A percentile compares a stretch with the other conserved stretches of the same genome.
Conservation (phyloP, 1,140 invertebrate species). For the Brachionus manjavacas region DNA sequence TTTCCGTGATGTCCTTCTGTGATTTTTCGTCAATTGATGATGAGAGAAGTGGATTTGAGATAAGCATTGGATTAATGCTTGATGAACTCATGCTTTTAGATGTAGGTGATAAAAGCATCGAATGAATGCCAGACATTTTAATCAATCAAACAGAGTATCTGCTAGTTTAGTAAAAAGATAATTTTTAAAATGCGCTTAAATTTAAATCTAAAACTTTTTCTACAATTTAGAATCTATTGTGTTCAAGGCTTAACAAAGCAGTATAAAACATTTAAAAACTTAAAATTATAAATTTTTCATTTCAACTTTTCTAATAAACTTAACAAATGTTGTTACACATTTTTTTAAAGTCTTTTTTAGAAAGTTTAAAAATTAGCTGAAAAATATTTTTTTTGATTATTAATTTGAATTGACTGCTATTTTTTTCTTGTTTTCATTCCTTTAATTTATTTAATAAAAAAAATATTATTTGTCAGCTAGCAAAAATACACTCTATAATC, state of each 20-base stretch:
- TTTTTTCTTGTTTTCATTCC: too few species aligned
- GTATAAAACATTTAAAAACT: neutral
- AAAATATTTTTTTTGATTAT: too few species aligned
- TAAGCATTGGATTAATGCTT: neutral
- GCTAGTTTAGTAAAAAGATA: neutral
- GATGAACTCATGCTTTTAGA: slow-evolving; percentile 15
- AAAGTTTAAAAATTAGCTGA: neutral
- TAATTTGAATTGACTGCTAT: too few species aligned
- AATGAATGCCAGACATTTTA: neutral
- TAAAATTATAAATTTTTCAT: neutral
- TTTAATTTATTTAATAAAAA: too few species aligned
- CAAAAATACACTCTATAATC: too few species aligned
- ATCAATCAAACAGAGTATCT: neutral
- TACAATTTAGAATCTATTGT: neutral
- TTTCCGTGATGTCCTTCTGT: slow-evolving; percentile 24
- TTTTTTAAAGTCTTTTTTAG: neutral
- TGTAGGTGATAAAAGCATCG: neutral
- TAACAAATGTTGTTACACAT: neutral
- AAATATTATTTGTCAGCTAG: too few species aligned
- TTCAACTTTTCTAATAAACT: neutral
- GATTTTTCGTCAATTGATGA: slow-evolving; percentile 36
- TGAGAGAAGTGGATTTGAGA: neutral
- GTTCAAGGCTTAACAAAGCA: neutral
- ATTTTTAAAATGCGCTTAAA: neutral
- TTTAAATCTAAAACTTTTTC: neutral